These are phyloP conservation scores for Calliopum simillimum DNA, from an alignment of 2,888 invertebrate genomes.

Conservation along the genomic window DNA sequence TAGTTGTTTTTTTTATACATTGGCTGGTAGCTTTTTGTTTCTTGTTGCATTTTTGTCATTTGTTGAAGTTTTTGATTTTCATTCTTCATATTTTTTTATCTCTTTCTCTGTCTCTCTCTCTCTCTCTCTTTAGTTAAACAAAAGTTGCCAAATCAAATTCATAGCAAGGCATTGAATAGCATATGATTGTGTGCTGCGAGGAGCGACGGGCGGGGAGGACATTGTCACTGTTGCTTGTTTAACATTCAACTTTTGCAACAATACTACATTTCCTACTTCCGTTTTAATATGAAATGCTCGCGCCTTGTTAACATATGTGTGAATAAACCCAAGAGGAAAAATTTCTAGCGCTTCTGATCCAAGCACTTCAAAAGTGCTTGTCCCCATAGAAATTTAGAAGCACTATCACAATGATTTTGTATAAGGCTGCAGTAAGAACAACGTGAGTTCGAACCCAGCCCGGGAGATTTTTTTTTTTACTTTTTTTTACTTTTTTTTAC, in stretches of 20 bases:
- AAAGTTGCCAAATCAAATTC: conserved; percentile 21
- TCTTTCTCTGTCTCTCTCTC: too few relatives aligned
- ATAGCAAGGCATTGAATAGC: conserved; percentile 10
- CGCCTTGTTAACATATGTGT: too few relatives aligned
- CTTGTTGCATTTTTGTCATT: background rate
- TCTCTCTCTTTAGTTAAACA: conserved; percentile 5
- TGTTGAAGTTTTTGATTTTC: background rate
- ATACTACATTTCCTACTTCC: conserved; percentile 24
- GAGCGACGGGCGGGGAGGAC: background rate
- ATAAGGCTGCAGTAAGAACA: too few relatives aligned
- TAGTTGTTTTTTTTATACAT: background rate
- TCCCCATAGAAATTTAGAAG: too few relatives aligned
- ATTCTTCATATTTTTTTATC: conserved; percentile 5
- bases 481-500: too few relatives aligned
- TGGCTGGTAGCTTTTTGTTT: background rate
- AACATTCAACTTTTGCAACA: conserved; percentile 23
- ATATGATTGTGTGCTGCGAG: background rate
- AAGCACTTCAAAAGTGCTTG: too few relatives aligned
- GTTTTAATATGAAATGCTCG: background rate
- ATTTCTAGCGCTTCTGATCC: too few relatives aligned
- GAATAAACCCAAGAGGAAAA: too few relatives aligned
- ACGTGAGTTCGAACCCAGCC: too few relatives aligned
- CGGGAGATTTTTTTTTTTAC: too few relatives aligned
- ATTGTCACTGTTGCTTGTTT: conserved; percentile 20
- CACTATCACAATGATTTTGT: too few relatives aligned